Base-by-base conservation (phyloP, 2,113 vertebrate species). In the Propithecus coquereli region DNA sequence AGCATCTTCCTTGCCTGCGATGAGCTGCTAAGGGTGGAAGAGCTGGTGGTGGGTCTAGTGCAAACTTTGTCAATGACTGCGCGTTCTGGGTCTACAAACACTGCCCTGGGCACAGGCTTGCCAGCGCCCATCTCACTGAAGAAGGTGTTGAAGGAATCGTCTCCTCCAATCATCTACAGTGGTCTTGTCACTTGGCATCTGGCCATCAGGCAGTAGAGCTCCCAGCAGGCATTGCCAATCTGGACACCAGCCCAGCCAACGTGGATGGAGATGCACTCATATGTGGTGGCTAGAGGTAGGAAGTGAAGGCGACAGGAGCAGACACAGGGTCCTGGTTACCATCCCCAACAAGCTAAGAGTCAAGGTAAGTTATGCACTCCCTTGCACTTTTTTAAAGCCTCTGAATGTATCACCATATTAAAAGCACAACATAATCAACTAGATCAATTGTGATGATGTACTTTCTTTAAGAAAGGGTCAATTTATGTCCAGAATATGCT, bases 401-500 rank as follows among this genome's bases (percentile, higher is more conserved):
- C 61, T 89, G 94, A 71, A 71, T 65, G 32, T 25, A 65, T 76
- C 54, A 37, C 34, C 80, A 43, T 85, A 34, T 82, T 94, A 95
- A 73, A 95, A 81, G 57, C 22, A 96, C 10, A 52, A 74, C 45
- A 61, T 50, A n/a, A 79, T 92, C 25, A 73, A 79, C 82, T 95
- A 91, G 59, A 34, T 84, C 50, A 88, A 74, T 37, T 89, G 16
- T 82, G 22, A 85, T 82, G 84, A 90, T 32, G 23, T 74, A 84
- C 84, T 81, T 85, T 93, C 63, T 80, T 59, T 65, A 90, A 59
- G 68, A 71, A 95, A 82, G 87, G 17, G 10, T 52, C 40, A 73
- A n/a, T 77, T 94, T 96, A 25, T 87, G 13, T 73, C 87, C 23
- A 90, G 86, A 87, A 80, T 79, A 80, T 79, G n/a, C 45, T 86